Base-by-base conservation (phyloP, 2,797 vertebrate species). In the Amblyopsis hoosieri region DNA sequence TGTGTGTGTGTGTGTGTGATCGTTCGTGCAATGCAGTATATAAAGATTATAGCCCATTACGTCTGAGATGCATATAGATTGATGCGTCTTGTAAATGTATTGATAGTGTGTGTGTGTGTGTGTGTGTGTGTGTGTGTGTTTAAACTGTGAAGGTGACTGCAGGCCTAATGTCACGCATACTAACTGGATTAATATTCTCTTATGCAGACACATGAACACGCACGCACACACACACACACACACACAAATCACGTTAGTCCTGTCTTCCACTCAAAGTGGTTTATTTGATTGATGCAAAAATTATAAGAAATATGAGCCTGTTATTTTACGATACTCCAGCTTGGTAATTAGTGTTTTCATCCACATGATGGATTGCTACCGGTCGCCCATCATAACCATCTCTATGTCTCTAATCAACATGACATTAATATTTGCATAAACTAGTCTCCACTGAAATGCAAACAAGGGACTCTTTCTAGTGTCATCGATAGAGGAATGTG, bases 101-200 rank as follows among this genome's bases (percentile, higher is more conserved):
- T 77, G 78, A 86, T 77, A 75, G 72, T 37, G 54, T 14, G 2
- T n/a, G 19, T 19, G 54, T 56, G 45, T 66, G 69, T 75, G 54
- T 56, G 17, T 17, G 72, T 37, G 54, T 14, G 2, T n/a, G 19
- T 19, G 54, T 56, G 45, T 66, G 69, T 75, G 54, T 56, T 31
- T 31, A n/a, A 13, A 37, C 12, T 59, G 79, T 79, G 78, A 84
- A 60, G 29, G 79, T 84, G 75, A 82, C 81, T 69, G 74, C 71
- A 50, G 64, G 69, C 67, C 37, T 53, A 29, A 4, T 51, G 52
- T 60, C 71, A 60, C 58, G 59, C 57, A 48, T 10, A 31, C 53
- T 64, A 31, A 61, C 17, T 37, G 12, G 4, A 62, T 55, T 64
- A 48, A 60, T 54, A 14, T 70, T 53, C 7, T 14, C 47, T 33